phyloP scores from a whole-genome alignment of 2,888 invertebrate species.

The Eulithis prunata region DNA sequence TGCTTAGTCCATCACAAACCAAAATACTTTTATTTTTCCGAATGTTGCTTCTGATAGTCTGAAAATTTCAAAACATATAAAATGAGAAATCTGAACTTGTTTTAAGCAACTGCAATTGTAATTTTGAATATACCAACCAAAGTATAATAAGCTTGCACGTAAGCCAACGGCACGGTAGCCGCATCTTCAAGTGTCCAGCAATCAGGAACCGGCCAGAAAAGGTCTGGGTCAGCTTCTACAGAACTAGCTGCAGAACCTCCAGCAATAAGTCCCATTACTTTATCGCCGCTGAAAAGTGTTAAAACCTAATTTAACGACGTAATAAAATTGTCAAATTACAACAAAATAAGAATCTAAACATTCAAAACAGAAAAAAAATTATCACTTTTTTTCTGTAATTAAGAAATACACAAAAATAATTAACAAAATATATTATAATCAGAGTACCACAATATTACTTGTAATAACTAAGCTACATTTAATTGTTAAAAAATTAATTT shows the following conservation, averaged over 20 bases:
- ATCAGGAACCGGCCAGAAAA: conserved; percentile 87
- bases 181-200: conserved; percentile 89
- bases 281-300: conserved; percentile 66
- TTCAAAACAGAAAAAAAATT: too few species aligned
- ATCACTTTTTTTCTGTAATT: too few species aligned
- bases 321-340: too few species aligned
- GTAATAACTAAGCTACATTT: too few species aligned
- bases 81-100: too few species aligned
- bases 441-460: too few species aligned
- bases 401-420: too few species aligned
- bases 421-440: too few species aligned
- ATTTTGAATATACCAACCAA: conserved; percentile 49
- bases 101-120: too few species aligned
- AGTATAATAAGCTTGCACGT: conserved; percentile 59
- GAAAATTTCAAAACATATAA: neutral
- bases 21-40: conserved; percentile 44
- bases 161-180: conserved; percentile 89
- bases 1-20: conserved; percentile 50
- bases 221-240: conserved; percentile 76
- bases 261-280: conserved; percentile 86
- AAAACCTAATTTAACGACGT: too few species aligned
- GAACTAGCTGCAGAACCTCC: conserved; percentile 81
- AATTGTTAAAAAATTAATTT: too few species aligned
- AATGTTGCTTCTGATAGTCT: conserved; percentile 47
- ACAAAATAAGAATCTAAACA: too few species aligned